These are phyloP conservation scores for Manduca sexta DNA, from an alignment of 1,140 invertebrate species.

Conservation along the genomic window DNA sequence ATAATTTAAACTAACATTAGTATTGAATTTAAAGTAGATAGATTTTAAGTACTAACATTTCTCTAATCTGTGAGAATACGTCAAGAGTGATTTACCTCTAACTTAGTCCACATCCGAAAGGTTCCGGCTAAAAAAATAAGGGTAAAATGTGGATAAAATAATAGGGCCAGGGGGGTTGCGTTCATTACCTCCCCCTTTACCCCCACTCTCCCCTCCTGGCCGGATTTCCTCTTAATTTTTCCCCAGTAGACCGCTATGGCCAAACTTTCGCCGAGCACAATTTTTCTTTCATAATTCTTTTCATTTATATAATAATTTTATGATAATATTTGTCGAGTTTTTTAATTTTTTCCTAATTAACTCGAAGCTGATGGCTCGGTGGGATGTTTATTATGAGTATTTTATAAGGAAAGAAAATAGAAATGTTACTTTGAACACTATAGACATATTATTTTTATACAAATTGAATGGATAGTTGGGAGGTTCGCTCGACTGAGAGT, in stretches of 20 bases:
- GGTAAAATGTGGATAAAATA: constrained; percentile 20
- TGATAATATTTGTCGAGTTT: constrained; percentile 1
- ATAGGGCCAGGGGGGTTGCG: constrained; percentile 8
- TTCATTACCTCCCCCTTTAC: constrained; percentile 6
- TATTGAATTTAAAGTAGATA: too few relatives aligned
- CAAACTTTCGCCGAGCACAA: constrained; percentile 5
- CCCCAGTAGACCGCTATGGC: constrained; percentile 10
- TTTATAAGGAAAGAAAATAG: too few relatives aligned
- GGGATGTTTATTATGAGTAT: too few relatives aligned
- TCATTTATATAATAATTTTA: neutral
- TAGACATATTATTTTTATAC: too few relatives aligned
- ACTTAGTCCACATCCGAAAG: neutral
- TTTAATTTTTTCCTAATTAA: neutral
- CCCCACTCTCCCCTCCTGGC: neutral
- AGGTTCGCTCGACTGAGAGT: too few relatives aligned
- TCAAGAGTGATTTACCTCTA: too few relatives aligned
- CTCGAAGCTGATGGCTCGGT: neutral
- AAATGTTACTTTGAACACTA: too few relatives aligned
- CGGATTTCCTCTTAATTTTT: constrained; percentile 14
- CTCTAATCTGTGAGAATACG: too few relatives aligned
- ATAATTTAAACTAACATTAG: too few relatives aligned
- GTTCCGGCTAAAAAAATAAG: constrained; percentile 11
- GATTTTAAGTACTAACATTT: too few relatives aligned
- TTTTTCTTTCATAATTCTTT: constrained; percentile 5
- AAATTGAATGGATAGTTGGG: too few relatives aligned